Evolutionary conservation across 2,888 invertebrate genomes (phyloP).

Genomic region (Blastobasis adustella): DNA sequence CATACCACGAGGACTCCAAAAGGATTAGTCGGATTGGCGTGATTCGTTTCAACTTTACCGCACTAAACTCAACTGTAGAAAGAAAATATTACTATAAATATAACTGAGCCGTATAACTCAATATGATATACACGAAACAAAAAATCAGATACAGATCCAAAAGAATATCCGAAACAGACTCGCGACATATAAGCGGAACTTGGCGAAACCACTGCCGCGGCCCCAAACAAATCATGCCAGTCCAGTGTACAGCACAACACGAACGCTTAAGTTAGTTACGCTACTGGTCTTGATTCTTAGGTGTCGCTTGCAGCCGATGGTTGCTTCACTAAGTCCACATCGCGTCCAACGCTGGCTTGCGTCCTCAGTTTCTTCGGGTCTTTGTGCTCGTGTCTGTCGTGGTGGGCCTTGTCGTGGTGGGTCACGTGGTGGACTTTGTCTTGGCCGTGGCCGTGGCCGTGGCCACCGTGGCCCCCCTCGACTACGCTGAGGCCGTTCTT

Average conservation of each 20-base stretch:
- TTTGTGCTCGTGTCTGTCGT: slow-evolving; percentile 10
- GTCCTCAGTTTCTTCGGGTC: slow-evolving; percentile 45
- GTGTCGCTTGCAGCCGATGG: slow-evolving; percentile 63
- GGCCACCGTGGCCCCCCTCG: slow-evolving; percentile 40
- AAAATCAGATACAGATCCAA: no score
- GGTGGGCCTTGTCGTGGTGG: slow-evolving; percentile 35
- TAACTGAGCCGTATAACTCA: no score
- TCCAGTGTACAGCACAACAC: slow-evolving; percentile 22
- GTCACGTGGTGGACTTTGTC: slow-evolving; percentile 18
- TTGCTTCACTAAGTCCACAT: slow-evolving; percentile 75
- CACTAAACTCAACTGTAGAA: no score
- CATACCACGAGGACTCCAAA: no score
- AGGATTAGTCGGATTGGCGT: no score
- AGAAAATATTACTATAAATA: no score
- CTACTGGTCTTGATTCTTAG: slow-evolving; percentile 43
- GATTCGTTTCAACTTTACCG: no score
- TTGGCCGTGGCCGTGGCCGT: slow-evolving; percentile 9
- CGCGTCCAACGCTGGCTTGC: slow-evolving; percentile 68
- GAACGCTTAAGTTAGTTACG: slow-evolving; percentile 22
- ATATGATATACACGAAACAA: no score
- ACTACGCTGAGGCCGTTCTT: slow-evolving; percentile 67
- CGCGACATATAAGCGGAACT: no score
- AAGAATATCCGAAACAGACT: no score
- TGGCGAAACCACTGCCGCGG: no score
- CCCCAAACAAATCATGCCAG: no score